phyloP scores from a whole-genome alignment of 2,888 invertebrate species.

The Neoascia interrupta region DNA sequence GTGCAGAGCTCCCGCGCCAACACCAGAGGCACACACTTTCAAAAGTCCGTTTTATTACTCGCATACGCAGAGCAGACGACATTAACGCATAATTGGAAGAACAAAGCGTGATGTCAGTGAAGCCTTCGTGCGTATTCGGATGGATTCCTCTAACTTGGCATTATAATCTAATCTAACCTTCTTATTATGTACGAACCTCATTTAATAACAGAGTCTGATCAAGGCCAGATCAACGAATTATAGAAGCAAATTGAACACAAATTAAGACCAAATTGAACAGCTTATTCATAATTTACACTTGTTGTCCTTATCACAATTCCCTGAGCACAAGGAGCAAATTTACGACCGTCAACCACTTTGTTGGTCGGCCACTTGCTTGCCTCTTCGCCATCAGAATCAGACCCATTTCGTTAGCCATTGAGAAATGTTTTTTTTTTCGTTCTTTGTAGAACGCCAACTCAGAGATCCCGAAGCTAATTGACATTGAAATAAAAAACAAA shows the following conservation, averaged over 20 bases:
- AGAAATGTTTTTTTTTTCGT: background rate
- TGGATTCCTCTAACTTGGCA: too few species aligned
- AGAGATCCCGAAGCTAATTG: conserved; percentile 39
- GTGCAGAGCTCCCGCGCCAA: too few species aligned
- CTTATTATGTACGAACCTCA: too few species aligned
- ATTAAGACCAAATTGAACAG: conserved; percentile 56
- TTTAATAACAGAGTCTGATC: too few species aligned
- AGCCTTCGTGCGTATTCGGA: too few species aligned
- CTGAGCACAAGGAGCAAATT: conserved; percentile 20
- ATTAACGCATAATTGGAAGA: too few species aligned
- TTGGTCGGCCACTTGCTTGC: background rate
- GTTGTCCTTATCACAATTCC: conserved; percentile 32
- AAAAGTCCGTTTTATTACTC: too few species aligned
- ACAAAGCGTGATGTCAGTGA: too few species aligned
- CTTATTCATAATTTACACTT: conserved; percentile 55
- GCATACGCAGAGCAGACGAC: too few species aligned
- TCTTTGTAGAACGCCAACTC: conserved; percentile 18
- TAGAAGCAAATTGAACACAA: too few species aligned
- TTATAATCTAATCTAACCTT: too few species aligned
- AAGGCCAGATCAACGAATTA: background rate
- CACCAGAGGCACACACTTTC: too few species aligned
- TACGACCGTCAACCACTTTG: conserved; percentile 24
- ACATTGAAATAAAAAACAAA: conserved; percentile 34
- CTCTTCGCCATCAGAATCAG: background rate
- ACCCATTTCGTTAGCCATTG: conserved; percentile 4